These are phyloP conservation scores for Caenorhabditis latens DNA, from an alignment of 1,140 invertebrate species.

Conservation along the genomic window DNA sequence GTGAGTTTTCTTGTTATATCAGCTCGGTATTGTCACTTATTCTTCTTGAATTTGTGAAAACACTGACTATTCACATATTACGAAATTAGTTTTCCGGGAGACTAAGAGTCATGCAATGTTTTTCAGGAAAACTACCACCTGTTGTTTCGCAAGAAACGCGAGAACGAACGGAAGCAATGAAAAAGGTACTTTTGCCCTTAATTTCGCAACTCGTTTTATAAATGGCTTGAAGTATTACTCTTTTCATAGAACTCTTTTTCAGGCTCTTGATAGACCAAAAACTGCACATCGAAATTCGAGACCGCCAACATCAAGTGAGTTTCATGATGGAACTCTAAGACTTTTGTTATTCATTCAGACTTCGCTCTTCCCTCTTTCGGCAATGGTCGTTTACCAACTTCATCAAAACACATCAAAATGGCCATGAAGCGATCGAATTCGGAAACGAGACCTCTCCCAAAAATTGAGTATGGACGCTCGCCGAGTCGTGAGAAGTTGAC, in stretches of 20 bases:
- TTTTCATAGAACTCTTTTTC: not conserved
- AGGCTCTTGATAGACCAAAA: conserved; percentile 38
- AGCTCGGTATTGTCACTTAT: no score
- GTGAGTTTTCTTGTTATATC: no score
- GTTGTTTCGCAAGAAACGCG: conserved; percentile 39
- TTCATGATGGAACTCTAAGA: not conserved
- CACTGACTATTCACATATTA: not conserved
- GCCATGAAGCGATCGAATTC: conserved; percentile 41
- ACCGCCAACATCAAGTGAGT: conserved; percentile 1
- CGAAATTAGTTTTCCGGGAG: not conserved
- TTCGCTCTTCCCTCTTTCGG: conserved; percentile 1
- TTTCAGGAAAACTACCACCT: conserved; percentile 35
- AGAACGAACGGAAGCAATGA: conserved; percentile 35
- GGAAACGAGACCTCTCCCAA: conserved; percentile 30
- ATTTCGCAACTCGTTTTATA: not conserved
- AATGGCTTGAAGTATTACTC: not conserved
- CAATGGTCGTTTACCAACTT: conserved; percentile 7
- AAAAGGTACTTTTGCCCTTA: conserved; percentile 2
- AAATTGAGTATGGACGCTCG: conserved; percentile 37
- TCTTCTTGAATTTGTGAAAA: no score
- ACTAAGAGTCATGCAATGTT: conserved; percentile 34
- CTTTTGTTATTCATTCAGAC: not conserved
- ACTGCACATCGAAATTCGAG: conserved; percentile 21
- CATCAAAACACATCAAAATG: conserved; percentile 22
- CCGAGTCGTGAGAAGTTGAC: conserved; percentile 19